phyloP scores from a whole-genome alignment of 2,888 invertebrate genomes.

The Perizoma affinitatum region DNA sequence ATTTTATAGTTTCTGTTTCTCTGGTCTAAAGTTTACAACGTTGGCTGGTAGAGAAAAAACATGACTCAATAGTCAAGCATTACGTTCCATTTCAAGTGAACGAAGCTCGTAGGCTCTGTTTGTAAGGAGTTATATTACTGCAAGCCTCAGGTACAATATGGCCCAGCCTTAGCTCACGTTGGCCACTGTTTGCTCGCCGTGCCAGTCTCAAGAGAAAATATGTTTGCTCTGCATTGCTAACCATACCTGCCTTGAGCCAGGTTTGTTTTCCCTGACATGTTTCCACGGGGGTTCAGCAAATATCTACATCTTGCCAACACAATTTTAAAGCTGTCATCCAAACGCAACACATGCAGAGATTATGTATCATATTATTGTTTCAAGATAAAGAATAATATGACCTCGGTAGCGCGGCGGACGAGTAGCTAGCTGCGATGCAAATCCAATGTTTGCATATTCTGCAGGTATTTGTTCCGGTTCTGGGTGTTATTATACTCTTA shows the following conservation, averaged over 20 bases:
- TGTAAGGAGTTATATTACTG: constrained; percentile 12
- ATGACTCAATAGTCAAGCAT: too few relatives aligned
- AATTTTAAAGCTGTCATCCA: constrained; percentile 10
- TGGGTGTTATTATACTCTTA: too few relatives aligned
- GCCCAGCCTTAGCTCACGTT: constrained; percentile 74
- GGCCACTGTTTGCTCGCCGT: constrained; percentile 78
- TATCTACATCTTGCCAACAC: constrained; percentile 41
- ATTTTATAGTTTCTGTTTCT: not conserved
- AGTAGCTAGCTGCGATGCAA: too few relatives aligned
- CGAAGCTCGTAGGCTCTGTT: not conserved
- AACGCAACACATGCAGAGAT: not conserved
- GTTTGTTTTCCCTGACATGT: constrained; percentile 76
- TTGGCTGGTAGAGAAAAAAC: too few relatives aligned
- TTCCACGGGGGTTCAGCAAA: constrained; percentile 67
- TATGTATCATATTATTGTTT: too few relatives aligned
- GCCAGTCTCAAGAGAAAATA: constrained; percentile 82
- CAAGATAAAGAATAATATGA: too few relatives aligned
- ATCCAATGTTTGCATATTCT: too few relatives aligned
- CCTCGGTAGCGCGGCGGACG: too few relatives aligned
- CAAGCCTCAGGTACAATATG: constrained; percentile 10
- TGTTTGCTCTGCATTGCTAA: constrained; percentile 81
- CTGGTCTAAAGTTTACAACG: too few relatives aligned
- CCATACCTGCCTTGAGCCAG: constrained; percentile 62
- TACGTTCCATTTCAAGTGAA: too few relatives aligned
- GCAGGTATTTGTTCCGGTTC: too few relatives aligned